Percentiles rank a stretch among this genome's conserved stretches.
These are phyloP conservation scores for Poicephalus meyeri DNA, from an alignment of 2,113 vertebrate genomes.

Conservation along the genomic window DNA sequence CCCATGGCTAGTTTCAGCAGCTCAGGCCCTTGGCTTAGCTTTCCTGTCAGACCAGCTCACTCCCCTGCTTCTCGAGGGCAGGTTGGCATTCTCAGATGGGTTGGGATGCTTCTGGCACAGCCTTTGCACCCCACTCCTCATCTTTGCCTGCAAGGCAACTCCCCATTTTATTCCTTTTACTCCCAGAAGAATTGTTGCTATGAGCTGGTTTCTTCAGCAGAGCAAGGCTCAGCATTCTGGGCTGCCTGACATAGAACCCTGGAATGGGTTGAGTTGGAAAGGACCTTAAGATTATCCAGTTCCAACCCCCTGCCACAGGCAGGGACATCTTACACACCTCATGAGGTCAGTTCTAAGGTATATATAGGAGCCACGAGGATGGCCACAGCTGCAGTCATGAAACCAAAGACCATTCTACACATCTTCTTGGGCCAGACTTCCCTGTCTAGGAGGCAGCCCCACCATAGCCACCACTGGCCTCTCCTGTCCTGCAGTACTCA, in stretches of 20 bases:
- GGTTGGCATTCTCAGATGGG: accelerated
- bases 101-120: not conserved
- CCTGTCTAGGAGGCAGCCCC: not conserved
- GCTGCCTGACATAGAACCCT: not conserved
- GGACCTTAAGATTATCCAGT: not conserved
- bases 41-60: not conserved
- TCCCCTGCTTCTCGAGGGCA: not conserved
- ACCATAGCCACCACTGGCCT: not conserved
- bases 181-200: not conserved
- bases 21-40: not conserved
- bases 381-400: not conserved
- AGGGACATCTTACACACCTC: not conserved
- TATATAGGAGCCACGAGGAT: accelerated
- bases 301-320: not conserved
- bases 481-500: not conserved
- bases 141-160: not conserved
- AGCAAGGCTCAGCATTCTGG: not conserved
- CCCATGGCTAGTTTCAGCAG: accelerated
- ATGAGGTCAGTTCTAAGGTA: not conserved
- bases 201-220: not conserved
- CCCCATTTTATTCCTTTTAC: not conserved
- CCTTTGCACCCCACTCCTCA: not conserved
- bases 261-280: not conserved
- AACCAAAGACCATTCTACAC: not conserved
- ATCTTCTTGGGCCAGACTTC: not conserved